Evolutionary conservation across 2,797 vertebrate genomes (phyloP), one percentile per base, ranked within the genome.

Genomic region (Oreochromis mossambicus): DNA sequence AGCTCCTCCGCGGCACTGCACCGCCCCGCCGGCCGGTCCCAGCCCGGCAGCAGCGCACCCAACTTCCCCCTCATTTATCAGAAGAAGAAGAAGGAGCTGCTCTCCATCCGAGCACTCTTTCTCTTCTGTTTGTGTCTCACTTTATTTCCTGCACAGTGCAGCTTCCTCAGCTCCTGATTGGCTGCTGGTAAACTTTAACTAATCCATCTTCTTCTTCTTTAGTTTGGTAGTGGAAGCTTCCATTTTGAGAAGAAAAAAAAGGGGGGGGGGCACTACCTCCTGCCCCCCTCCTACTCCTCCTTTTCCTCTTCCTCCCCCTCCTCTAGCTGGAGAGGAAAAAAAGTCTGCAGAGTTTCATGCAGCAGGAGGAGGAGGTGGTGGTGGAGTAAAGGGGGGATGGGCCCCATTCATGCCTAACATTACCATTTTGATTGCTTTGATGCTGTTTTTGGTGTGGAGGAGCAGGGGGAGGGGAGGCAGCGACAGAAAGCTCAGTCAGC

Each of bases 371-470:
- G 38, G 66, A 10, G 38, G 66, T 50, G 24, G n/a, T n/a, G 66
- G 70, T 75, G 46, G 46, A 75, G 70, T 75, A 50, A 87, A 96
- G 96, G 97, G 93, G 93, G 97, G 97, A 97, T 95, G 97, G 98
- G 97, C 95, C 96, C 96, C 96, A 98, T 98, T 98, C 97, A 96
- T 97, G 97, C 97, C 96, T 94, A 96, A 96, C 97, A 98, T 98
- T 98, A 97, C 97, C 98, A 98, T 98, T 98, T 98, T 98, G 98
- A 99, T 98, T 97, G 98, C 98, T 98, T 98, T 97, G 98, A 97
- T 97, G 98, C 97, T 97, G 97, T 97, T 98, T 99, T 98, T 96
- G 96, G 96, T 96, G 96, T 95, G 96, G 96, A 96, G 95, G 94
- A 95, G 95, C 95, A 96, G 95, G 95, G 97, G 96, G 78, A 70